Conservation (phyloP, 2,797 vertebrate species). For the Myotis myotis region DNA sequence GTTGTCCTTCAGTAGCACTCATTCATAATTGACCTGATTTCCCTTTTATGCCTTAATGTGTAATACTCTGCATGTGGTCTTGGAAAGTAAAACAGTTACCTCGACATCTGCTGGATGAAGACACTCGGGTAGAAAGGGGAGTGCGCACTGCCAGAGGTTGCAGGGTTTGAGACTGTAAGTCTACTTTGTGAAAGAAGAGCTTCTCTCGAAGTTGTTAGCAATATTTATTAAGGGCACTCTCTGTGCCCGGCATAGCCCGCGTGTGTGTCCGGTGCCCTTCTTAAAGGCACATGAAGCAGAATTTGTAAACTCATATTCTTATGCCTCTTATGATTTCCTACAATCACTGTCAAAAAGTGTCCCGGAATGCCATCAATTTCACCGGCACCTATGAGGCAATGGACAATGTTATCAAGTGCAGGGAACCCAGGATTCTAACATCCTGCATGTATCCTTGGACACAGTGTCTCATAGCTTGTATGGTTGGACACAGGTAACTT, state of each 20-base stretch:
- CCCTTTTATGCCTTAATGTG: not conserved
- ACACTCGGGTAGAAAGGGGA: not conserved
- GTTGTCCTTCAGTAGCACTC: constrained; percentile 58
- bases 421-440: not conserved
- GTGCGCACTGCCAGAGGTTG: not conserved
- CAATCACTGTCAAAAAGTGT: not conserved
- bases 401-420: not conserved
- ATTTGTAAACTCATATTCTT: not conserved
- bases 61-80: not conserved
- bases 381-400: not conserved
- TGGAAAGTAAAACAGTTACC: not conserved
- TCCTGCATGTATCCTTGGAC: no score
- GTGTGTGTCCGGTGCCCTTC: not conserved
- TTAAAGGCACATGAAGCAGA: not conserved
- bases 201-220: not conserved
- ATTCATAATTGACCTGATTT: constrained; percentile 65
- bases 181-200: not conserved
- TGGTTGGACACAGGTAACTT: not conserved
- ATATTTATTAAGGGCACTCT: not conserved
- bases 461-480: not conserved
- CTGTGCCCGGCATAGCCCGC: not conserved
- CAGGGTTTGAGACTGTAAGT: not conserved
- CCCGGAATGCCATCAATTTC: not conserved
- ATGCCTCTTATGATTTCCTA: not conserved
- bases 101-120: not conserved